Conservation (phyloP, 2,888 invertebrate genomes). For the Dastarcus helophoroides region DNA sequence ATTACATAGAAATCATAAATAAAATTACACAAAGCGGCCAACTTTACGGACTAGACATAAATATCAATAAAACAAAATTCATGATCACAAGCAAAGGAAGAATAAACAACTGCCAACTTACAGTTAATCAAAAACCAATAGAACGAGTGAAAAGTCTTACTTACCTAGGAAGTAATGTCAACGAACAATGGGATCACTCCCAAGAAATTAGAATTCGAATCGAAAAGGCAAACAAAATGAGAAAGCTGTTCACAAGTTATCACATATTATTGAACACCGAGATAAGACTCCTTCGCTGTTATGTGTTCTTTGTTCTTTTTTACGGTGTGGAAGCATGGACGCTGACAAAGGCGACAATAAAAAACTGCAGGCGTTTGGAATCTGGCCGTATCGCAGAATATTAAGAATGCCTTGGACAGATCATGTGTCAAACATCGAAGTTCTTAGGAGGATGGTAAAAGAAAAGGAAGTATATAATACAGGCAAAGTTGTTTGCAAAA, state of each 20-base stretch:
- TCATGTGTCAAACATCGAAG: too few relatives aligned
- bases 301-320: not conserved
- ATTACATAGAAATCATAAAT: slow-evolving; percentile 4
- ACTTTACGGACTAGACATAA: slow-evolving; percentile 9
- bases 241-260: slow-evolving; percentile 5
- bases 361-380: slow-evolving; percentile 3
- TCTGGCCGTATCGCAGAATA: too few relatives aligned
- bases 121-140: slow-evolving; percentile 5
- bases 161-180: slow-evolving; percentile 5
- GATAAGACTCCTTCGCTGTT: slow-evolving; percentile 3
- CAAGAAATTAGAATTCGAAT: slow-evolving; percentile 6
- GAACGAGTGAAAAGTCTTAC: slow-evolving; percentile 7
- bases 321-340: slow-evolving; percentile 5
- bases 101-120: slow-evolving; percentile 6
- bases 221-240: slow-evolving; percentile 5
- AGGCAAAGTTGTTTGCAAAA: too few relatives aligned
- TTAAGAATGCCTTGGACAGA: too few relatives aligned
- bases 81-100: slow-evolving; percentile 9
- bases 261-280: slow-evolving; percentile 5
- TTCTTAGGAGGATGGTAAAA: too few relatives aligned
- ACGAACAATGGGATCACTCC: slow-evolving; percentile 8
- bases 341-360: slow-evolving; percentile 5
- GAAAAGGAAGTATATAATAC: too few relatives aligned
- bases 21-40: slow-evolving; percentile 3
- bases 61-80: slow-evolving; percentile 10